A percentile compares a stretch with the other conserved stretches of the same genome.
Evolutionary conservation across 2,797 vertebrate species (phyloP).

Genomic region (Sternotherus odoratus): DNA sequence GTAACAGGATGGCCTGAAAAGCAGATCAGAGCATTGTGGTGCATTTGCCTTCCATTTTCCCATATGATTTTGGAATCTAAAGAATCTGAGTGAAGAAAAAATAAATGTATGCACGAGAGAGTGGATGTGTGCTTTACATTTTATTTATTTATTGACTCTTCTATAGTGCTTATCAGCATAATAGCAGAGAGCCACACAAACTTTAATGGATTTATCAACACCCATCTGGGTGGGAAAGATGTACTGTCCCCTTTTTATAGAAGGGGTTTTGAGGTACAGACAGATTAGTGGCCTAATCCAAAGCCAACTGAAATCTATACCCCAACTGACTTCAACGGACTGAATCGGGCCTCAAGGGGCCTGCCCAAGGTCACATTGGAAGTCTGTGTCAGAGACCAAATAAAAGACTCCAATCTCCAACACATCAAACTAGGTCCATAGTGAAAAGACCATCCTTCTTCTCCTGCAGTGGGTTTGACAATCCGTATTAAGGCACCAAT

Average conservation of each 20-base stretch:
- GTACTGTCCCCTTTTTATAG: not conserved
- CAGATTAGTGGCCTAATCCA: not conserved
- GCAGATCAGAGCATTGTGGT: slow-evolving; percentile 46
- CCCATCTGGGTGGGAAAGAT: not conserved
- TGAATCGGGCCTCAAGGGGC: not conserved
- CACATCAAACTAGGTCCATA: not conserved
- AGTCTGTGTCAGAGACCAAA: not conserved
- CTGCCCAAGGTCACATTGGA: not conserved
- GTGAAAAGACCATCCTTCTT: not conserved
- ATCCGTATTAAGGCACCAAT: not conserved
- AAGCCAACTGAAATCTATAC: not conserved
- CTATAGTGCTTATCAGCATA: not conserved
- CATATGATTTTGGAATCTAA: slow-evolving; percentile 49
- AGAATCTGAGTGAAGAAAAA: slow-evolving; percentile 55
- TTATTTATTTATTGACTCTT: slow-evolving; percentile 67
- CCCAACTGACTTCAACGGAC: not conserved
- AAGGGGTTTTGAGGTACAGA: not conserved
- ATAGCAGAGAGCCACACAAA: slow-evolving; percentile 33
- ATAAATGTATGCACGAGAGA: slow-evolving; percentile 54
- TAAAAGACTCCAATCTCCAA: not conserved
- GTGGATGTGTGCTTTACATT: slow-evolving; percentile 57
- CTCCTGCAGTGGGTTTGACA: not conserved
- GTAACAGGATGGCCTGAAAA: slow-evolving; percentile 29
- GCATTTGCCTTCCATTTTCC: slow-evolving; percentile 51
- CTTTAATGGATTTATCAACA: not conserved